These are phyloP conservation scores for Trematomus bernacchii DNA, from an alignment of 2,797 vertebrate species.

Conservation along the genomic window DNA sequence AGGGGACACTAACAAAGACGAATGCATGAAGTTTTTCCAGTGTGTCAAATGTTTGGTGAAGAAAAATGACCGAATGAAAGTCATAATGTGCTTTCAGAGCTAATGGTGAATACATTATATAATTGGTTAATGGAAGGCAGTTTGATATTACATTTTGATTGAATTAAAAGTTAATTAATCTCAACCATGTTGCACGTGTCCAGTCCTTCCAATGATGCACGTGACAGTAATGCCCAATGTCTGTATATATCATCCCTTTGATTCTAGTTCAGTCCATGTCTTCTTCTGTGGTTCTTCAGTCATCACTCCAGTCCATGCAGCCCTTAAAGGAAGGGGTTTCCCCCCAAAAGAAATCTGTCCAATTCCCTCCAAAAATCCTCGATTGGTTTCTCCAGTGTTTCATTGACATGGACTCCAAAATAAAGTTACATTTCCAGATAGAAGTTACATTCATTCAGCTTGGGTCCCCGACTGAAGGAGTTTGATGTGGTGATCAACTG, in stretches of 20 bases:
- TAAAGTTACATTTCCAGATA: constrained; percentile 39
- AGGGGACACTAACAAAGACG: constrained; percentile 64
- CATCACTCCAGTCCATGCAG: constrained; percentile 44
- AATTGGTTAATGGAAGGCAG: constrained; percentile 63
- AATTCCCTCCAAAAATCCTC: constrained; percentile 35
- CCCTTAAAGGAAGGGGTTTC: constrained; percentile 22
- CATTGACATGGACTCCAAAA: constrained; percentile 28
- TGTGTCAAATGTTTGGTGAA: constrained; percentile 58
- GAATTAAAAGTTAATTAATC: constrained; percentile 69
- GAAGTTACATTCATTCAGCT: constrained; percentile 70
- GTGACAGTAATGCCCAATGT: constrained; percentile 61
- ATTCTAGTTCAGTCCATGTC: constrained; percentile 29
- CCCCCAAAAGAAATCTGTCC: constrained; percentile 4
- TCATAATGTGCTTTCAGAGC: constrained; percentile 59
- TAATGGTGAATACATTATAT: constrained; percentile 71
- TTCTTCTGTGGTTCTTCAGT: constrained; percentile 54
- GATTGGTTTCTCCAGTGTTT: constrained; percentile 38
- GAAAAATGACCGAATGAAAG: constrained; percentile 56
- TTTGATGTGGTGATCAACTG: constrained; percentile 49
- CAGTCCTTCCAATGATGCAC: constrained; percentile 41
- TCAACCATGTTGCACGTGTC: constrained; percentile 45
- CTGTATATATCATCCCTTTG: neutral
- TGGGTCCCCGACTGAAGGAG: constrained; percentile 42
- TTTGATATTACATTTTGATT: constrained; percentile 59
- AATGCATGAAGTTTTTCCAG: constrained; percentile 60